phyloP scores from a whole-genome alignment of 2,113 vertebrate species.

The Bubalus kerabau region DNA sequence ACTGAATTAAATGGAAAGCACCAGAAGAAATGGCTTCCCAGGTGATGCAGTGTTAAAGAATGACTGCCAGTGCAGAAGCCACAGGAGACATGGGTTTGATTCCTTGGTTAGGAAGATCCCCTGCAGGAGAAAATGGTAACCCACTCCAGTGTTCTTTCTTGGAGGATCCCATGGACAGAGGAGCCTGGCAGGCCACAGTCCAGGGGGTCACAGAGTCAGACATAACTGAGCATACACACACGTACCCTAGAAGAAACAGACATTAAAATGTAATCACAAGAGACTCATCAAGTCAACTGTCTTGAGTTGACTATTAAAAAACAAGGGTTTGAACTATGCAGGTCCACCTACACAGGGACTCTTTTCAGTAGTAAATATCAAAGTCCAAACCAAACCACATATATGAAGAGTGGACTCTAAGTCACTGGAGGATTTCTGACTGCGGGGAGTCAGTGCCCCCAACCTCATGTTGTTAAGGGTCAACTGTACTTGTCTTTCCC shows the following conservation, averaged over 20 bases:
- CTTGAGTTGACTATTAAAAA: background rate
- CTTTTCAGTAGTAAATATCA: background rate
- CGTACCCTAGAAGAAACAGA: background rate
- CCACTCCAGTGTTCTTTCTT: background rate
- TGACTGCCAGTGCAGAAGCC: background rate
- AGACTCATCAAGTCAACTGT: background rate
- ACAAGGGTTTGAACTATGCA: background rate
- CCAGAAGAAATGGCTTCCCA: background rate
- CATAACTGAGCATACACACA: background rate
- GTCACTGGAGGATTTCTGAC: background rate
- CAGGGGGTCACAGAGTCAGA: background rate
- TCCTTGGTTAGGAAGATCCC: background rate
- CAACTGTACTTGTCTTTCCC: background rate
- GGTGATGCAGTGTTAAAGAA: background rate
- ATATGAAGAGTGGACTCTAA: too few species aligned
- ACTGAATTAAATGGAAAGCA: background rate
- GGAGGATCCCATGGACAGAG: background rate
- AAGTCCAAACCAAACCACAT: background rate
- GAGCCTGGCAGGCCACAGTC: background rate
- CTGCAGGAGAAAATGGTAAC: background rate
- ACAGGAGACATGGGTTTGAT: background rate
- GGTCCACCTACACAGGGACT: background rate
- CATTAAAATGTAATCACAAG: background rate
- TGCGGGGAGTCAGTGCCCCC: background rate
- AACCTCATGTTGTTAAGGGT: background rate